Percentiles rank a stretch among this genome's conserved stretches.
Evolutionary conservation across 1,140 invertebrate genomes (phyloP).

Genomic region (Bombus breviceps): DNA sequence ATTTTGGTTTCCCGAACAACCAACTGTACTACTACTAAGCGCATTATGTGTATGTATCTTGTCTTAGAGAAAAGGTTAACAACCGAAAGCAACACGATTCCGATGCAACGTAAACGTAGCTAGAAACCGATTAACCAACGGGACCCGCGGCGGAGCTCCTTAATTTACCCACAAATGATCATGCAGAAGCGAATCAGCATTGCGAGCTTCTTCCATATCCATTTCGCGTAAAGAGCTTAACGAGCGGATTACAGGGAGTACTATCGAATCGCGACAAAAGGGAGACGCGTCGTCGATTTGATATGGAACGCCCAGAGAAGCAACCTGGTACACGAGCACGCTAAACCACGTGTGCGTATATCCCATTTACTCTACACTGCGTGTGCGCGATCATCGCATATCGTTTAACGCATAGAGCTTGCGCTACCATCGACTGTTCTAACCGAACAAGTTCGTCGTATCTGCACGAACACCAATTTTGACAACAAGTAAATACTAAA

Average conservation of each 20-base stretch:
- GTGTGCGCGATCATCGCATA: not conserved
- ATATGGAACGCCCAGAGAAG: constrained; percentile 46
- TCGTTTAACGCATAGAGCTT: not conserved
- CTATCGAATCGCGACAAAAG: constrained; percentile 49
- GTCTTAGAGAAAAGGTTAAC: not conserved
- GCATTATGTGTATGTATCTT: too few relatives aligned
- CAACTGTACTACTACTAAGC: too few relatives aligned
- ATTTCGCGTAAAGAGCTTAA: constrained; percentile 57
- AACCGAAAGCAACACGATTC: not conserved
- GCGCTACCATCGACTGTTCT: not conserved
- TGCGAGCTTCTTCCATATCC: constrained; percentile 31
- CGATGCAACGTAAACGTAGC: not conserved
- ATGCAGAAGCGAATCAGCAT: constrained; percentile 18
- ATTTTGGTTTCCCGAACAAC: too few relatives aligned
- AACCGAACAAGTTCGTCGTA: not conserved
- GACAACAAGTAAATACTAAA: not conserved
- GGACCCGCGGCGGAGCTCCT: constrained; percentile 10
- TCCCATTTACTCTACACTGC: not conserved
- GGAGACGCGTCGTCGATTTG: constrained; percentile 40
- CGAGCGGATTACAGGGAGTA: constrained; percentile 58
- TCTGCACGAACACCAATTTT: not conserved
- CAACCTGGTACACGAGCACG: not conserved
- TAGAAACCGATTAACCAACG: constrained; percentile 33
- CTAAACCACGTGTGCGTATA: constrained; percentile 36
- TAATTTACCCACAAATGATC: constrained; percentile 55